phyloP scores from a whole-genome alignment of 2,888 invertebrate species.

The Ornithoptera alexandrae region DNA sequence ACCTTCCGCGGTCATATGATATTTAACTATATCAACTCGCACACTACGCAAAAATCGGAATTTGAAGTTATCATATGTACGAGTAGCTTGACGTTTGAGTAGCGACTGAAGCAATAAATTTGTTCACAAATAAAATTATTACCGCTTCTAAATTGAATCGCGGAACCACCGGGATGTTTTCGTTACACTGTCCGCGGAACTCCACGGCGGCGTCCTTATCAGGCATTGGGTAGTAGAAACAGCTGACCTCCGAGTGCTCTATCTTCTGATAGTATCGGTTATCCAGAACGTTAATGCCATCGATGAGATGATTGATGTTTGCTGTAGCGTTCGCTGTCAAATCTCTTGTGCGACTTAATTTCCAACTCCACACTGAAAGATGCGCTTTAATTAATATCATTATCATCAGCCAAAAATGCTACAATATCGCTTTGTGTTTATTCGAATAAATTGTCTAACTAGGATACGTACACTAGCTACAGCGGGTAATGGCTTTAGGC shows the following conservation, averaged over 20 bases:
- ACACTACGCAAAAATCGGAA: too few species aligned
- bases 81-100: too few species aligned
- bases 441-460: too few species aligned
- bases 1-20: too few species aligned
- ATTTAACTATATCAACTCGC: too few species aligned
- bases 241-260: slow-evolving; percentile 40
- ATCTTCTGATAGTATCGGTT: slow-evolving; percentile 44
- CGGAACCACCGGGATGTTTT: slow-evolving; percentile 41
- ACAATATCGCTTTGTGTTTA: too few species aligned
- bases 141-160: slow-evolving; percentile 44
- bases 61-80: too few species aligned
- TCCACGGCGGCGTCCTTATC: slow-evolving; percentile 37
- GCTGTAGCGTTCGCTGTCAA: slow-evolving; percentile 37
- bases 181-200: slow-evolving; percentile 50
- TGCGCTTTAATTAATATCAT: neutral
- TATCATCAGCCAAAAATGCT: neutral
- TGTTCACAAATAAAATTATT: too few species aligned
- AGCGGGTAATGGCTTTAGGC: too few species aligned
- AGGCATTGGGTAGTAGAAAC: slow-evolving; percentile 46
- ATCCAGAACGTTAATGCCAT: slow-evolving; percentile 42
- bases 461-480: too few species aligned
- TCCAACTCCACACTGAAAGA: slow-evolving; percentile 56
- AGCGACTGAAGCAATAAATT: too few species aligned
- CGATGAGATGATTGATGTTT: slow-evolving; percentile 42
- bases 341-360: slow-evolving; percentile 46